A percentile compares a stretch with the other conserved stretches of the same genome.
phyloP scores from a whole-genome alignment of 2,113 vertebrate species.

The Sakesphorus luctuosus region DNA sequence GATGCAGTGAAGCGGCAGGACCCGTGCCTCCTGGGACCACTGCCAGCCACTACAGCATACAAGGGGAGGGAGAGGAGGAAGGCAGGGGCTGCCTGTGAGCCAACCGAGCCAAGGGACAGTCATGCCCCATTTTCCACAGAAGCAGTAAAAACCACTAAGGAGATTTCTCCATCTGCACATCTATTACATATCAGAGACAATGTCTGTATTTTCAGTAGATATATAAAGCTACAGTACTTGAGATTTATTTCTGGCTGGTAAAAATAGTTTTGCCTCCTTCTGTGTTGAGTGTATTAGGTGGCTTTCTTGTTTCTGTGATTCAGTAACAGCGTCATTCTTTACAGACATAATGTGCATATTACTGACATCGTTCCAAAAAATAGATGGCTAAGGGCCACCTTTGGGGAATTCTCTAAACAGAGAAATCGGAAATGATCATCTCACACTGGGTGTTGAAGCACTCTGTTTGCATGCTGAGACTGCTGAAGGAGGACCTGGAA shows the following conservation, averaged over 20 bases:
- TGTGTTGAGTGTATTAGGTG: background rate
- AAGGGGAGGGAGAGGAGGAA: background rate
- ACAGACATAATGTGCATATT: background rate
- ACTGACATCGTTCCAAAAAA: constrained; percentile 27
- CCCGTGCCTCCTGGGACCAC: background rate
- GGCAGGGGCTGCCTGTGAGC: background rate
- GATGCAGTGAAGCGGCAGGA: constrained; percentile 23
- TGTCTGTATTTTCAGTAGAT: constrained; percentile 60
- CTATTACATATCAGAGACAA: constrained; percentile 51
- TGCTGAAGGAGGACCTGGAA: background rate
- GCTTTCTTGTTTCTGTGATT: constrained; percentile 15
- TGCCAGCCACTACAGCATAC: background rate
- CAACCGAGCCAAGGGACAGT: background rate
- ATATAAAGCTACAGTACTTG: background rate
- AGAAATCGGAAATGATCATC: constrained; percentile 6
- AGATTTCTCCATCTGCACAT: constrained; percentile 62
- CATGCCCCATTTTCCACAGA: constrained; percentile 46
- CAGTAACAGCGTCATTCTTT: background rate
- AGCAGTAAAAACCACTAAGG: constrained; percentile 45
- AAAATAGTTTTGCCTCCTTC: constrained; percentile 30
- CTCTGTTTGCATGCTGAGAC: background rate
- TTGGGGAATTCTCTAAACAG: constrained; percentile 31
- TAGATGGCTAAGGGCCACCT: constrained; percentile 19
- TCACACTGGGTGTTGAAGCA: background rate
- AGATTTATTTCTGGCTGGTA: constrained; percentile 30